Evolutionary conservation across 2,888 invertebrate species (phyloP).

Genomic region (Drosophila anomelani): DNA sequence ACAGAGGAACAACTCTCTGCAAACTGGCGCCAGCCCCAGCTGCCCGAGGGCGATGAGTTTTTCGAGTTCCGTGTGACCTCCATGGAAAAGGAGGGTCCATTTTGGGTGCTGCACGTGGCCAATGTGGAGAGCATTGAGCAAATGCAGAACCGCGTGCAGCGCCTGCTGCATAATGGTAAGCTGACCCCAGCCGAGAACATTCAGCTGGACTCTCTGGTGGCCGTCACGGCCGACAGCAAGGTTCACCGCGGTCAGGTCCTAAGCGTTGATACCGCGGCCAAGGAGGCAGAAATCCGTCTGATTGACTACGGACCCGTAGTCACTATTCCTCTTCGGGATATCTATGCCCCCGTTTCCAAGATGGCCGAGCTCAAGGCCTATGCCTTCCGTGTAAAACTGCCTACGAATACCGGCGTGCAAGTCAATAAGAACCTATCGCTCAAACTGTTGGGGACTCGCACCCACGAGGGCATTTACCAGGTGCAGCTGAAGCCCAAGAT

Average conservation of each 20-base stretch:
- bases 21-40: constrained; percentile 39
- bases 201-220: constrained; percentile 42
- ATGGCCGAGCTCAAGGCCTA: constrained; percentile 43
- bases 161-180: constrained; percentile 2
- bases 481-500: constrained; percentile 43
- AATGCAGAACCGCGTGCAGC: constrained; percentile 18
- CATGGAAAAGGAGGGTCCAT: constrained; percentile 37
- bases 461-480: constrained; percentile 41
- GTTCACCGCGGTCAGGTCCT: constrained; percentile 44
- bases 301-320: constrained; percentile 51
- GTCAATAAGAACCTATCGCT: constrained; percentile 35
- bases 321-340: not conserved
- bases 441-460: constrained; percentile 41
- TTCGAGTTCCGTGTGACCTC: constrained; percentile 49
- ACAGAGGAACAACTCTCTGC: not conserved
- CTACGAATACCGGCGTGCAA: constrained; percentile 21
- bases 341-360: constrained; percentile 36
- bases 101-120: constrained; percentile 47
- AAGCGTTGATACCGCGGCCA: not conserved
- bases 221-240: not conserved
- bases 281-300: constrained; percentile 37
- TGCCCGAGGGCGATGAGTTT: constrained; percentile 35
- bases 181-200: constrained; percentile 20
- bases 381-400: constrained; percentile 45
- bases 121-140: constrained; percentile 26